Percentiles rank a stretch among this genome's conserved stretches.
These are phyloP conservation scores for Pterostichus madidus DNA, from an alignment of 2,888 invertebrate species.

Conservation along the genomic window DNA sequence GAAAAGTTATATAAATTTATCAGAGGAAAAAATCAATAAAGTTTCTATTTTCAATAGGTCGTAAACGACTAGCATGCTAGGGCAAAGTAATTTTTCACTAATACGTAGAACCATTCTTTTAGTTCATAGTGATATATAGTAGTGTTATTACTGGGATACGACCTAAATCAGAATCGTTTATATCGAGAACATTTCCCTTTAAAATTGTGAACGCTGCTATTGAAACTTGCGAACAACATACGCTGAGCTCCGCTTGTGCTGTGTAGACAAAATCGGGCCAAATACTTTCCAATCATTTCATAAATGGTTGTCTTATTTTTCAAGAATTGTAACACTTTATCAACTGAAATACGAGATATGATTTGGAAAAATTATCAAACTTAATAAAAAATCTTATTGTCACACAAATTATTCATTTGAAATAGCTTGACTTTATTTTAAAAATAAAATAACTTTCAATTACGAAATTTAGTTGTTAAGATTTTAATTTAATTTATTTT, in stretches of 20 bases:
- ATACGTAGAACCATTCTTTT: slow-evolving; percentile 43
- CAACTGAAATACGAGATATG: too few relatives aligned
- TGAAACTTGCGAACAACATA: slow-evolving; percentile 41
- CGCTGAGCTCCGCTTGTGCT: background rate
- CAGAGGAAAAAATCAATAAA: slow-evolving; percentile 41
- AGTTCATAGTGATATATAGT: slow-evolving; percentile 56
- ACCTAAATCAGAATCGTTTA: slow-evolving; percentile 57
- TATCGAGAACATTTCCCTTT: slow-evolving; percentile 46
- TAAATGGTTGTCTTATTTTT: too few relatives aligned
- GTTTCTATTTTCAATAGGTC: slow-evolving; percentile 56
- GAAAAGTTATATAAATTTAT: slow-evolving; percentile 53
- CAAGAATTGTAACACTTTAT: too few relatives aligned
- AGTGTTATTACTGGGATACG: slow-evolving; percentile 53
- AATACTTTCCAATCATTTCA: too few relatives aligned
- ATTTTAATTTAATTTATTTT: too few relatives aligned
- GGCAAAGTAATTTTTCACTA: slow-evolving; percentile 54
- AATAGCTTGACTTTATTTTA: too few relatives aligned
- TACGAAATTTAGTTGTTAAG: too few relatives aligned
- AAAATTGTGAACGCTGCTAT: slow-evolving; percentile 41
- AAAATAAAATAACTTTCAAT: too few relatives aligned
- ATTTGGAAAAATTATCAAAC: too few relatives aligned
- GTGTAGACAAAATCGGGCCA: slow-evolving; percentile 7
- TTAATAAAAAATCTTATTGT: too few relatives aligned
- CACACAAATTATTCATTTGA: too few relatives aligned
- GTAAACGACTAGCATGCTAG: slow-evolving; percentile 36